Evolutionary conservation across 1,140 invertebrate species (phyloP), one percentile per base, ranked within the genome.

Genomic region (Calosoma granatense): DNA sequence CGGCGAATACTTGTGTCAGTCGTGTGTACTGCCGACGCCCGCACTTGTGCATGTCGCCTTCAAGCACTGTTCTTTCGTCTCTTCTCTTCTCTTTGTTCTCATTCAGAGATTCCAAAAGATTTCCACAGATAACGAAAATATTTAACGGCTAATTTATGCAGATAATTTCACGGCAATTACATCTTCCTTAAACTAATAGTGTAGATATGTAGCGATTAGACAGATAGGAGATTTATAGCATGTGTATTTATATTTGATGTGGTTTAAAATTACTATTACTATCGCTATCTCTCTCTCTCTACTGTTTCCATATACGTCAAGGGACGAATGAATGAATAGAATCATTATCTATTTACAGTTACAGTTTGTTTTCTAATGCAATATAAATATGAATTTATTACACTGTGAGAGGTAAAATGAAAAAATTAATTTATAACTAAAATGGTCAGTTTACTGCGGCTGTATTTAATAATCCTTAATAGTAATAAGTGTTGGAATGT

Each of bases 91-190:
- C 15, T 47, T 17, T 47, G 41, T 47, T 47, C 17, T 11, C 17
- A 4, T 6, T 3, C 41, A 47, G 41, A 12, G 41, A 6, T 47
- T 47, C 41, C 15, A 47, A 47, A 47, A 47, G 41, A 47, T 47
- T 47, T 47, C 6, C 4, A 47, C 3, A 6, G 41, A 47, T 47
- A 12, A 47, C 6, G 3, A 17, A 9, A 47, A 47, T 12, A 9
- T 47, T 9, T 47, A 47, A 47, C 41, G 41, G 9, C 3, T 47
- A 47, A 47, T 47, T 47, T 47, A 47, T 47, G 9, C 15, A 47
- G 9, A 47, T 47, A 47, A 4, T 6, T 47, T 12, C 17, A 11
- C 17, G 6, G 41, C 15, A 47, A 47, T 12, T 12, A 47, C 17
- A 47, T 47, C 9, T 47, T 47, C 17, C 41, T 12, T 30, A 30